phyloP scores from a whole-genome alignment of 2,113 vertebrate genomes.

The Plotosus lineatus region DNA sequence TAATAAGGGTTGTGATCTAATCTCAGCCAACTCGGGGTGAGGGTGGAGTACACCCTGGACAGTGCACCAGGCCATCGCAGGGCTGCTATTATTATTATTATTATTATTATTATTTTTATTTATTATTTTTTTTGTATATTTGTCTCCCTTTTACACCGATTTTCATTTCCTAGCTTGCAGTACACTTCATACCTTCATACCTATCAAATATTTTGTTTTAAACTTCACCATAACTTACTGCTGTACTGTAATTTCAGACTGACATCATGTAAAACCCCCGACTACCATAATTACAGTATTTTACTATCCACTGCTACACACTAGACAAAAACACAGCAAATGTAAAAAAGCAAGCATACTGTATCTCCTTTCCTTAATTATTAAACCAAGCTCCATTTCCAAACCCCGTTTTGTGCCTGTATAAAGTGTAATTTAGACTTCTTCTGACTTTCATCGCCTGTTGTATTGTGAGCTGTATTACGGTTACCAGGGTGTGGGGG shows the following conservation, averaged over 20 bases:
- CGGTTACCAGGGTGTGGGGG: slow-evolving; percentile 47
- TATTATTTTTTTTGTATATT: background rate
- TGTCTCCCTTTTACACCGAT: background rate
- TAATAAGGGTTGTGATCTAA: no score
- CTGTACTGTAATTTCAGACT: background rate
- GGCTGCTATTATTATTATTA: no score
- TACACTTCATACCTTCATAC: background rate
- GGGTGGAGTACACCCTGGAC: no score
- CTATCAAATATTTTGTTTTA: background rate
- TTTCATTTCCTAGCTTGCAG: background rate
- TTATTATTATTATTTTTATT: no score
- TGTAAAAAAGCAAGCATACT: background rate
- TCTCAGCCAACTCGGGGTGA: no score
- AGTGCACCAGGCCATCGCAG: no score
- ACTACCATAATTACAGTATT: background rate
- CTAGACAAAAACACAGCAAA: background rate
- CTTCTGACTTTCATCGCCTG: slow-evolving; percentile 30
- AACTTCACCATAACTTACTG: background rate
- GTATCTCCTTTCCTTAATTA: slow-evolving; percentile 3
- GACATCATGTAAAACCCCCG: background rate
- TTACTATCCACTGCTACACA: background rate
- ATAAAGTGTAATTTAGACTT: background rate
- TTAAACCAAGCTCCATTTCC: background rate
- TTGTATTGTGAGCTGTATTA: slow-evolving; percentile 47
- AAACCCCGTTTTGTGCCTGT: background rate